phyloP scores from a whole-genome alignment of 1,140 invertebrate species.

The Diorhabda elongata region DNA sequence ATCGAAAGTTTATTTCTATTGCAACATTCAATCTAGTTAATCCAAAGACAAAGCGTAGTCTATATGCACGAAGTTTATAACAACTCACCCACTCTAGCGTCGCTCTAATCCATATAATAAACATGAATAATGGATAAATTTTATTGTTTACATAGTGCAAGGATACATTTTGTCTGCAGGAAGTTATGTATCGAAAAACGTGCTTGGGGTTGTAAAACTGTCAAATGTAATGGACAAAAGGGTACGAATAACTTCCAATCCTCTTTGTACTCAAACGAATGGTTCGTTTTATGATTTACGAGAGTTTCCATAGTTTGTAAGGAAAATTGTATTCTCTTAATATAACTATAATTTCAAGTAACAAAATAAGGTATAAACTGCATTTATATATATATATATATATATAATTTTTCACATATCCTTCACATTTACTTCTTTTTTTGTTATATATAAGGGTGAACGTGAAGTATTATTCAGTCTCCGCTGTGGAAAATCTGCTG shows the following conservation, averaged over 20 bases:
- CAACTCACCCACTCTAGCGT: background rate
- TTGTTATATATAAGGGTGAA: too few species aligned
- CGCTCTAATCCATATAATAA: background rate
- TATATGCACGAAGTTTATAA: background rate
- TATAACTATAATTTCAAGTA: too few species aligned
- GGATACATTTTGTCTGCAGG: background rate
- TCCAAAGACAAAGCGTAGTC: too few species aligned
- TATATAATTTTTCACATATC: too few species aligned
- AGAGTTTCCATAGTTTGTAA: background rate
- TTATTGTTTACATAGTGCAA: slow-evolving; percentile 3
- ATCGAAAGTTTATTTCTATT: too few species aligned
- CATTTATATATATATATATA: too few species aligned
- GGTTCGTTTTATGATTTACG: background rate
- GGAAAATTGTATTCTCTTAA: too few species aligned
- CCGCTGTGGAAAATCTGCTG: too few species aligned
- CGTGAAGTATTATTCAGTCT: too few species aligned
- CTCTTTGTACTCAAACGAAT: background rate
- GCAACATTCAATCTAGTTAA: too few species aligned
- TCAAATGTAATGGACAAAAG: slow-evolving; percentile 2
- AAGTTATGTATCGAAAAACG: background rate
- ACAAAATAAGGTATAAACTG: too few species aligned
- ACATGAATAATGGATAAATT: background rate
- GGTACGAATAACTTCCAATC: background rate
- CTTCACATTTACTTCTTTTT: too few species aligned
- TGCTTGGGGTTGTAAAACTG: background rate